Conservation (phyloP, 2,888 invertebrate species). For the Callyntrura sp. region DNA sequence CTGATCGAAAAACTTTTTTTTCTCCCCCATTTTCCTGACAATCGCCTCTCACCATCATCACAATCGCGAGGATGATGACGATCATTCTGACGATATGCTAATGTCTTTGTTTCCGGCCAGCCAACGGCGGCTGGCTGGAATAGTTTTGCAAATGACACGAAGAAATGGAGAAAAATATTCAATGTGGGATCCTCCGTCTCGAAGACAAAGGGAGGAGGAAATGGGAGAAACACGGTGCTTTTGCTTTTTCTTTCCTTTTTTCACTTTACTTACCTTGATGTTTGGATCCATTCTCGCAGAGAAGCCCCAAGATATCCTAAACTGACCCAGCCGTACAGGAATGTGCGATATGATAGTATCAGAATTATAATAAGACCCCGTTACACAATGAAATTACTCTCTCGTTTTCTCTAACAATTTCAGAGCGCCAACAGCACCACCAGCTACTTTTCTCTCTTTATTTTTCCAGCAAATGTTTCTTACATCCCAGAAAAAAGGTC, state of each 20-base stretch:
- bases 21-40: background rate
- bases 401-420: background rate
- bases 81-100: background rate
- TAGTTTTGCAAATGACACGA: background rate
- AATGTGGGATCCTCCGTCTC: background rate
- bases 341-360: too few species aligned
- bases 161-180: background rate
- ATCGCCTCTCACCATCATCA: background rate
- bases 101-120: background rate
- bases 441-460: too few species aligned
- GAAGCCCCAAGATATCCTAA: too few species aligned
- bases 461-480: too few species aligned
- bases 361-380: too few species aligned
- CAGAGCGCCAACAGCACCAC: background rate
- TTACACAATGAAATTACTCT: background rate
- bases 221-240: background rate
- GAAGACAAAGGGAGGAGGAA: background rate
- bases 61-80: background rate
- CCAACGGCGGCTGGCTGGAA: too few species aligned
- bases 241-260: background rate
- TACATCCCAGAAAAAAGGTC: too few species aligned
- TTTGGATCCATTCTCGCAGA: constrained; percentile 61
- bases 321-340: too few species aligned
- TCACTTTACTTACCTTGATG: constrained; percentile 51
- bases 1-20: background rate